These are phyloP conservation scores for Athene cunicularia DNA, from an alignment of 2,113 vertebrate species.

Conservation along the genomic window DNA sequence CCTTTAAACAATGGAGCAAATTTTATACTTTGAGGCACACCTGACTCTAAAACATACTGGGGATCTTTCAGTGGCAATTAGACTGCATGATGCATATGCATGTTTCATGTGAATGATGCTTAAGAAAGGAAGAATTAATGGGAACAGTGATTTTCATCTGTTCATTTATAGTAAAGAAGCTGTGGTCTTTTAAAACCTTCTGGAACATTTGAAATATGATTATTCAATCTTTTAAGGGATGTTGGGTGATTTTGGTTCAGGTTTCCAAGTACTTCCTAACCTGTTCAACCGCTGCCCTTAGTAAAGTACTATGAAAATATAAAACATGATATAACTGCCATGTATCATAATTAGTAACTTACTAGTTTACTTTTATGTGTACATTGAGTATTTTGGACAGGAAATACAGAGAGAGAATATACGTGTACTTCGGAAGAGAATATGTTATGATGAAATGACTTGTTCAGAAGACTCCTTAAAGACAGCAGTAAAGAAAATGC, in stretches of 20 bases:
- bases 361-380: conserved; percentile 11
- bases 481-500: conserved; percentile 50
- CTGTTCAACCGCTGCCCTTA: background rate
- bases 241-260: background rate
- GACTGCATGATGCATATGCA: background rate
- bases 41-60: conserved; percentile 43
- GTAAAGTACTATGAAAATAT: background rate
- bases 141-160: background rate
- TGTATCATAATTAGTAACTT: background rate
- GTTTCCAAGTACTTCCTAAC: background rate
- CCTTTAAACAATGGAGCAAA: conserved; percentile 62
- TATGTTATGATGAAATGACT: conserved; percentile 58
- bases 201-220: conserved; percentile 1
- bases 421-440: conserved; percentile 33
- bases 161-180: conserved; percentile 11
- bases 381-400: conserved; percentile 63
- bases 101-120: background rate
- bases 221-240: conserved; percentile 8
- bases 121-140: conserved; percentile 1
- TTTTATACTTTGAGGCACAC: conserved; percentile 57
- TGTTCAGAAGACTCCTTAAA: conserved; percentile 59
- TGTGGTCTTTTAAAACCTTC: conserved; percentile 3
- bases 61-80: background rate
- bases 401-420: conserved; percentile 48
- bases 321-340: background rate